Percentiles rank a stretch among this genome's conserved stretches.
Conservation (phyloP, 2,888 invertebrate genomes). For the Phalangium opilio region DNA sequence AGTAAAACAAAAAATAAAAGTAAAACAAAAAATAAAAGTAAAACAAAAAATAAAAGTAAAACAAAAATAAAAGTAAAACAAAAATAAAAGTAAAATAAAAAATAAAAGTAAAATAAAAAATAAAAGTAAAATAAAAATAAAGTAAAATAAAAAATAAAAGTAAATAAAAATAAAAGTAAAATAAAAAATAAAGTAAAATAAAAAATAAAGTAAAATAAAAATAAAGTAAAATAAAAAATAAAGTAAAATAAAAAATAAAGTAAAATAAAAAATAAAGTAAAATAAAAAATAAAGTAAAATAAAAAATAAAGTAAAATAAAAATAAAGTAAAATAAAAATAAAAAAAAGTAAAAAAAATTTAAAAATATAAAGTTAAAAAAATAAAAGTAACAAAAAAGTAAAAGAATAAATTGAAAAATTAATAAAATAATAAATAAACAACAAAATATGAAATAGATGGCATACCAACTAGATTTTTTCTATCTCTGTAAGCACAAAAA, state of each 20-base stretch:
- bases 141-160: background rate
- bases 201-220: background rate
- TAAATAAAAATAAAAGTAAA: background rate
- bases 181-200: background rate
- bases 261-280: background rate
- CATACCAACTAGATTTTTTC: conserved; percentile 70
- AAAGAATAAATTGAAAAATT: background rate
- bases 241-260: too few species aligned
- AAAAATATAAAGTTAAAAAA: too few species aligned
- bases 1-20: background rate
- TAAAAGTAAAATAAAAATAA: too few species aligned
- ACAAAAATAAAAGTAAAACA: background rate
- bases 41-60: too few species aligned
- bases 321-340: background rate
- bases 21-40: background rate
- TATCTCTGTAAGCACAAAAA: conserved; percentile 72
- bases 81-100: background rate
- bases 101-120: too few species aligned
- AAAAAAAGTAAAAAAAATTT: background rate
- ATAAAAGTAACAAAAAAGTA: background rate
- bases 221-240: background rate
- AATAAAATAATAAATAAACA: background rate
- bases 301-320: background rate
- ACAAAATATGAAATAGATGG: too few species aligned
- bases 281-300: background rate